Evolutionary conservation across 2,888 invertebrate genomes (phyloP), one percentile per base, ranked within the genome.

Genomic region (Phrixothrix hirtus): DNA sequence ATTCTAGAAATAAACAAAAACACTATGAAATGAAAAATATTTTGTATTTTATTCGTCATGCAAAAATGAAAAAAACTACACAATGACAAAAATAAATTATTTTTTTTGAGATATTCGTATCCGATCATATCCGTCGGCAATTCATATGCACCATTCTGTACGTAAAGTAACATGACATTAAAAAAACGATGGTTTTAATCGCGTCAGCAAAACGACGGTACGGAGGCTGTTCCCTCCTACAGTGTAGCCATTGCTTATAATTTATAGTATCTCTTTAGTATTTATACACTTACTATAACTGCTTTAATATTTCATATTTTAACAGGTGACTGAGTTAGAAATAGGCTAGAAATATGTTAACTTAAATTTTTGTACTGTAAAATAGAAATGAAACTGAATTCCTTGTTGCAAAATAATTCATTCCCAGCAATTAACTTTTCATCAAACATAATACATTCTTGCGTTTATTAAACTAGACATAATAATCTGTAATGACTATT

Each of bases 201-300:
- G 59, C 55, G 60, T 59, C 61, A 59, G 61, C 59, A 55, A 57
- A 58, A 58, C 49, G 52, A 48, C 50, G 57, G 58, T 51, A 57
- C 62, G 60, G 63, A 61, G 60, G 64, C 60, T 62, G 62, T 55
- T 59, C 52, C 57, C 51, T 64, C 64, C 63, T 61, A 62, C 59
- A 60, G 64, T 51, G 64, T 61, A 55, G 60, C 61, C 61, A 57
- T 56, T 57, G 50, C 34, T 14, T 42, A 49, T 70, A 70, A 73
- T 73, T 73, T 73, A 73, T 73, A 56, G 68, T 56, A 62, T 63
- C 63, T 66, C 66, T 66, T 67, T 64, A 61, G 65, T 70, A 72
- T 72, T 72, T 71, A 71, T 71, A 72, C 71, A 70, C 70, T 64
- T 71, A 70, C 65, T 67, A 63, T 58, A 59, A 65, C 58, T 61